Percentiles rank a stretch among this genome's conserved stretches.
phyloP scores from a whole-genome alignment of 1,140 invertebrate genomes.

The Cephus cinctus region DNA sequence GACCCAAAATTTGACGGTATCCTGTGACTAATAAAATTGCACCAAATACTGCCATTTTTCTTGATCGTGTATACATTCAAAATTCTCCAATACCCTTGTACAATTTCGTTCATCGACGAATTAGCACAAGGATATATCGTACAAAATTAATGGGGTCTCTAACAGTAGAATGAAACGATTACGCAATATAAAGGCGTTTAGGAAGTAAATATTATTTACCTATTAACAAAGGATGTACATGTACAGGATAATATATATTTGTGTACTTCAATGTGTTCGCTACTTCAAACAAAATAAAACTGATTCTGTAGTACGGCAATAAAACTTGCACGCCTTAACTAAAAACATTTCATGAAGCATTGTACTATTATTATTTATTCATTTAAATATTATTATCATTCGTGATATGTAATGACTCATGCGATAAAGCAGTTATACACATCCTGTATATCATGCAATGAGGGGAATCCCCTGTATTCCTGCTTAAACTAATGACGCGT shows the following conservation, averaged over 20 bases:
- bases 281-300: slow-evolving; percentile 27
- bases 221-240: slow-evolving; percentile 25
- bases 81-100: no score
- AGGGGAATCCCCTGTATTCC: no score
- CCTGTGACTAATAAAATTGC: slow-evolving; percentile 15
- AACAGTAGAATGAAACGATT: slow-evolving; percentile 10
- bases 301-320: slow-evolving; percentile 28
- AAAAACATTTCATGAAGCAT: no score
- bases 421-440: no score
- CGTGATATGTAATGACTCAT: no score
- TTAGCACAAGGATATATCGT: slow-evolving; percentile 15
- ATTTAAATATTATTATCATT: no score
- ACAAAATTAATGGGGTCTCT: slow-evolving; percentile 15
- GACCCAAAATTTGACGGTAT: no score
- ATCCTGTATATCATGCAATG: no score
- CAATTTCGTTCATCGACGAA: no score
- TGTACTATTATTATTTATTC: no score
- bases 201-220: slow-evolving; percentile 23
- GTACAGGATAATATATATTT: slow-evolving; percentile 30
- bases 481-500: no score
- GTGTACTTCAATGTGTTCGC: slow-evolving; percentile 30
- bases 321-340: slow-evolving; percentile 12
- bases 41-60: slow-evolving; percentile 24
- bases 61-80: slow-evolving; percentile 10
- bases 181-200: slow-evolving; percentile 20